Evolutionary conservation across 2,113 vertebrate genomes (phyloP), one percentile per base, ranked within the genome.

Genomic region (Hemicordylus capensis): DNA sequence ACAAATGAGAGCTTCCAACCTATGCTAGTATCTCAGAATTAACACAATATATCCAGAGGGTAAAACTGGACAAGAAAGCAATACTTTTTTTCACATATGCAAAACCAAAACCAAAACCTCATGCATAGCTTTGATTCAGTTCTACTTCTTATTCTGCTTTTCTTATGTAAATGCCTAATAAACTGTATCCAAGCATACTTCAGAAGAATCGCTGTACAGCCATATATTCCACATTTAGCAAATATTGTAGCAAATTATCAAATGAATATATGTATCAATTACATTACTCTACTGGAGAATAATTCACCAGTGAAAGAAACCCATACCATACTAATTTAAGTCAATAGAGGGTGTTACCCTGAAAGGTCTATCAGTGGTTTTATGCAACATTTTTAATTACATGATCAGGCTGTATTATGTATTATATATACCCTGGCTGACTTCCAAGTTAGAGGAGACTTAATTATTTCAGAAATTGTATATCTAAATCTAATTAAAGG

Each of bases 401-500:
- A 79, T 76, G 76, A 78, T 85, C 37, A 37, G 15, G 44, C 78
- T 90, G 73, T 88, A 80, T 79, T 80, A 85, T 80, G 76, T 63
- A 73, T 85, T 85, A 73, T 73, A 85, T 85, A 85, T 85, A 85
- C 70, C 84, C 84, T 85, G 76, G 44, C 58, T 48, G 67, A 88
- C 64, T 63, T 86, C 58, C 58, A 91, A 80, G 90, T 87, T 85
- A 31, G 73, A 88, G 34, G 86, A 59, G 72, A 9, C 39, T 88
- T n/a, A 91, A 93, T 76, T 89, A 83, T 86, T 88, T 59, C 26
- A 91, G 51, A 91, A 93, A 88, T 73, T 44, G 7, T 39, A 90
- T 90, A 78, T 76, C 26, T 81, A 91, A 88, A 94, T 87, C 88
- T 88, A 94, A 93, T 91, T 90, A 58, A 92, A 92, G 89, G 85